Evolutionary conservation across 1,140 invertebrate genomes (phyloP), one percentile per base, ranked within the genome.

Genomic region (Drosophila novamexicana): DNA sequence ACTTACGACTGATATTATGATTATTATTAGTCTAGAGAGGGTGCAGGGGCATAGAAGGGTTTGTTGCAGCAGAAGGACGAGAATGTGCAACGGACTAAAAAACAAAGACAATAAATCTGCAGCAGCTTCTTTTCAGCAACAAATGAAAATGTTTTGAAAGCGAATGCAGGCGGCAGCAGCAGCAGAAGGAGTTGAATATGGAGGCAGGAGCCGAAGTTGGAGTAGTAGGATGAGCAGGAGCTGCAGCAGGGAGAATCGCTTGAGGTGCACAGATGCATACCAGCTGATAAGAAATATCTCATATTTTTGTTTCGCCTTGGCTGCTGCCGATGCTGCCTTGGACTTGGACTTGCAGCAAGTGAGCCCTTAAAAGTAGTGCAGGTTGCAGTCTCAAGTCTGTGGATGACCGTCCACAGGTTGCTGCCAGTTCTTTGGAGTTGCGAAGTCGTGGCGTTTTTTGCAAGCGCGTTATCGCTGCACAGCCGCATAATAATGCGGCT

Each of bases 401-500:
- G 10, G 16, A n/a, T 54, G 44, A 40, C 47, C 45, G 39, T 61
- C 49, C 52, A 45, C 65, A 63, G 65, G 66, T 75, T 50, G 40
- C 18, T 40, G 40, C 61, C 16, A 50, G n/a, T 29, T 50, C 49
- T 34, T 54, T 54, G 14, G 34, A 37, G 52, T 36, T 67, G 29
- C 32, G 59, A 79, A 63, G 76, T 80, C 77, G 77, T 89, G 80
- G 77, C 67, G 77, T 75, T 70, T 77, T 84, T 70, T 91, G 81
- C 80, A 91, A 91, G 88, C 88, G 88, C 88, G 88, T 91, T 91
- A 91, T 91, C 90, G 90, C 90, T 90, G 85, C 76, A 86, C 90
- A 90, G 86, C 85, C 90, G 90, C 90, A 91, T 91, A 91, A 91
- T 91, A 91, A 91, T 91, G 86, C 75, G 77, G 90, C 90, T 91